phyloP scores from a whole-genome alignment of 2,797 vertebrate genomes.

The Microctenopoma lineatum region DNA sequence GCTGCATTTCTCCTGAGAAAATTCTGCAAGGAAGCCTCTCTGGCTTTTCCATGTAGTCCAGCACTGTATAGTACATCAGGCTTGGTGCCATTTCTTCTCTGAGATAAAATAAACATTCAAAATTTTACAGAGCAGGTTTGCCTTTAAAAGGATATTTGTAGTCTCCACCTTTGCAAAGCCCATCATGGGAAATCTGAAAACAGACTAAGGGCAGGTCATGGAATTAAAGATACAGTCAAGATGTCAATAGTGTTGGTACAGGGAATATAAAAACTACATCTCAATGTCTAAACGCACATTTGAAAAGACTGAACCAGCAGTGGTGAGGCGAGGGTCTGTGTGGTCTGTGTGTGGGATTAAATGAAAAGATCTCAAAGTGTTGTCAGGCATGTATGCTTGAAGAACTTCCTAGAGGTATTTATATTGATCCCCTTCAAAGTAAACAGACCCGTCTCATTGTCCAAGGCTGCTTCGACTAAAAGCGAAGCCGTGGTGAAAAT shows the following conservation, averaged over 20 bases:
- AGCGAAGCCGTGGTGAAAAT: slow-evolving; percentile 15
- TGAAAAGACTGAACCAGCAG: slow-evolving; percentile 19
- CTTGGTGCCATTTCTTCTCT: slow-evolving; percentile 23
- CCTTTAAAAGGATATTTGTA: slow-evolving; percentile 1
- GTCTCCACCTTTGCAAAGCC: background rate
- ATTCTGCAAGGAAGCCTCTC: background rate
- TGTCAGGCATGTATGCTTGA: slow-evolving; percentile 39
- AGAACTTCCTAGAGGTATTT: slow-evolving; percentile 49
- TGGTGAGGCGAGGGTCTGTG: slow-evolving; percentile 25
- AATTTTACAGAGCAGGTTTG: background rate
- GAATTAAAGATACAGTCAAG: slow-evolving; percentile 16
- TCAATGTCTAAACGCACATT: slow-evolving; percentile 18
- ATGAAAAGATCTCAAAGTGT: slow-evolving; percentile 46
- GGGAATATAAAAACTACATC: slow-evolving; percentile 2
- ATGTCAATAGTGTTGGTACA: slow-evolving; percentile 18
- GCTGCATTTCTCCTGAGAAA: background rate
- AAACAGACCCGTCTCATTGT: slow-evolving; percentile 36
- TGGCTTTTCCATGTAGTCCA: slow-evolving; percentile 15
- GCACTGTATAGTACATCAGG: background rate
- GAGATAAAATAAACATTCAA: slow-evolving; percentile 1
- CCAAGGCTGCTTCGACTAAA: slow-evolving; percentile 27
- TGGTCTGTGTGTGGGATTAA: slow-evolving; percentile 44
- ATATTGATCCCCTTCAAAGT: slow-evolving; percentile 45
- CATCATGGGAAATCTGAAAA: slow-evolving; percentile 18
- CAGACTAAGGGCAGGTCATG: slow-evolving; percentile 13